Conservation (phyloP, 92 coral and sea anemone species). For the Parazoanthus darwini region DNA sequence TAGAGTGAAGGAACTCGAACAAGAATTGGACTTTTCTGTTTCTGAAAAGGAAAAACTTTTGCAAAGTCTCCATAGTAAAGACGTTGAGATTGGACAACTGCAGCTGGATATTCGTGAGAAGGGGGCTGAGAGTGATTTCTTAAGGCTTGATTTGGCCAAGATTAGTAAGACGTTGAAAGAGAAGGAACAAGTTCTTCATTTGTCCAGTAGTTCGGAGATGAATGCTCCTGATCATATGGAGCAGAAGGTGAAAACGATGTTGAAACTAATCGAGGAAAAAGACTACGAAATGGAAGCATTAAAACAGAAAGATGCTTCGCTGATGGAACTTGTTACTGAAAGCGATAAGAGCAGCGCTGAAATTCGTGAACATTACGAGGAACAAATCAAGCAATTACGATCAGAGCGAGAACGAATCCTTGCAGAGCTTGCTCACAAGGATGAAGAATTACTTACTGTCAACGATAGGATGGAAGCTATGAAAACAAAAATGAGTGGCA, state of each 20-base stretch:
- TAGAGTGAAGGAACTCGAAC: conserved; percentile 65
- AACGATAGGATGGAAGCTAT: conserved; percentile 89
- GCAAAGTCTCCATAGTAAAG: conserved; percentile 54
- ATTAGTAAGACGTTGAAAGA: conserved; percentile 73
- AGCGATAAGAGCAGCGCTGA: conserved; percentile 66
- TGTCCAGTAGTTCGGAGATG: conserved; percentile 45
- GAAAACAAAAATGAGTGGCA: conserved; percentile 83
- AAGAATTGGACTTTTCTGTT: conserved; percentile 49
- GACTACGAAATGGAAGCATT: conserved; percentile 93
- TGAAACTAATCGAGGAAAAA: conserved; percentile 78
- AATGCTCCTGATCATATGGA: conserved; percentile 53
- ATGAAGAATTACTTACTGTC: conserved; percentile 71
- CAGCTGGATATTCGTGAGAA: conserved; percentile 87
- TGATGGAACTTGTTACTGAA: conserved; percentile 80
- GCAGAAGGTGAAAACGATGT: conserved; percentile 65
- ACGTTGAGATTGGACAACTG: conserved; percentile 62
- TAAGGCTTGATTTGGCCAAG: conserved; percentile 80
- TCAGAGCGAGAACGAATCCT: conserved; percentile 75
- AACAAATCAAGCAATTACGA: conserved; percentile 65
- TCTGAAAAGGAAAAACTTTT: conserved; percentile 69
- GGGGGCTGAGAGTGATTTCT: conserved; percentile 82
- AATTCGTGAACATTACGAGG: conserved; percentile 71
- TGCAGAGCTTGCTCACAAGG: conserved; percentile 78
- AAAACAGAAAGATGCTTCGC: conserved; percentile 87
- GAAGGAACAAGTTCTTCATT: conserved; percentile 73